Conservation (phyloP, 2,797 vertebrate genomes). For the Otolemur crassicaudatus region DNA sequence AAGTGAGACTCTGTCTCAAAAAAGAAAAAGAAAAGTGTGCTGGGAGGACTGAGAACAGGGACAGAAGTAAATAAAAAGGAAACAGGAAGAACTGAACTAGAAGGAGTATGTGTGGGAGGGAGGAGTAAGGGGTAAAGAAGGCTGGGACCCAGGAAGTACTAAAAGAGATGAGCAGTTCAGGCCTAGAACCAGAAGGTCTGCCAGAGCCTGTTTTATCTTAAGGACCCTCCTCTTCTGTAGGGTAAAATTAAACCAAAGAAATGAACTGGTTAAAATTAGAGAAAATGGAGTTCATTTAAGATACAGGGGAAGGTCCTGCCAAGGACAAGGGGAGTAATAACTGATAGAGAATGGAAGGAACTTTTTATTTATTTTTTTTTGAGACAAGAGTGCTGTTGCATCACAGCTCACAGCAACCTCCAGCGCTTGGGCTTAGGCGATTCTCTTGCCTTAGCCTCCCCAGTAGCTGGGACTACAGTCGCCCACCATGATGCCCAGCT, state of each 20-base stretch:
- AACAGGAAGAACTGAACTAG: constrained; percentile 63
- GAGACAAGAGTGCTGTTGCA: no score
- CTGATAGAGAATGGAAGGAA: background rate
- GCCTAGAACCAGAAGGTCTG: background rate
- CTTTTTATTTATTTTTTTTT: background rate
- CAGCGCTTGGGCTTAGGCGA: no score
- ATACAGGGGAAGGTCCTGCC: background rate
- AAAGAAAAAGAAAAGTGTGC: background rate
- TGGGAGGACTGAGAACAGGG: constrained; percentile 5
- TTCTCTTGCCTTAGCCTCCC: no score
- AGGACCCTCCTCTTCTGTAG: background rate
- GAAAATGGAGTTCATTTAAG: constrained; percentile 12
- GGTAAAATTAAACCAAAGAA: constrained; percentile 34
- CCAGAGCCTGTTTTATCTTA: background rate
- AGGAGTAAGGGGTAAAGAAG: background rate
- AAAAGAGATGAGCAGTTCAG: background rate
- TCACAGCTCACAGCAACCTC: no score
- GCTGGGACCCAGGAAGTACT: constrained; percentile 51
- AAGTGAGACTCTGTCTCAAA: no score
- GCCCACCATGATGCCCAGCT: no score
- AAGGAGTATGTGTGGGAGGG: background rate
- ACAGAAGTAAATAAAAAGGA: constrained; percentile 54
- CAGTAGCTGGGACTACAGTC: no score
- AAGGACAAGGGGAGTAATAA: background rate
- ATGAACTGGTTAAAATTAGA: constrained; percentile 12